Evolutionary conservation across 2,888 invertebrate genomes (phyloP), one percentile per base, ranked within the genome.

Genomic region (Orthosia cruda): DNA sequence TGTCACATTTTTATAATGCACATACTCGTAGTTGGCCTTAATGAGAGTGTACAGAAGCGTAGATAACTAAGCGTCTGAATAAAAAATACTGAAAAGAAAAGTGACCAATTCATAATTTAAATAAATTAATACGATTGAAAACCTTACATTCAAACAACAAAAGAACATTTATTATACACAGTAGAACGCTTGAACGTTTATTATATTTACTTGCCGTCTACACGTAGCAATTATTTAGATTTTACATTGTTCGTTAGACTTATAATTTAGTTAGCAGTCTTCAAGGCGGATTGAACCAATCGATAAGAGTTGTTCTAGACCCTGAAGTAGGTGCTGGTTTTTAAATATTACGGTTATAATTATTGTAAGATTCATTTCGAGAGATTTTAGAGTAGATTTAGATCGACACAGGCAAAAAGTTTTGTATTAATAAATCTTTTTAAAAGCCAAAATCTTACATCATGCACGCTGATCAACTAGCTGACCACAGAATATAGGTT

Each of bases 201-300:
- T n/a, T n/a, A 67, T 64, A 70, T 61, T 62, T 52, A 47, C 57
- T 58, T 47, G 32, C 26, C 18, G 26, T 63, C 65, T 75, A 55
- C 66, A 71, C 73, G 81, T 69, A 70, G 49, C 70, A 80, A 76
- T 85, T 85, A 80, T 72, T 70, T 74, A 70, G 59, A 74, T 74
- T 76, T 63, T 73, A 80, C 70, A 68, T 80, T 74, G 70, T 80
- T 72, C 59, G 52, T 58, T 66, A 64, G 81, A 79, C 82, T 89
- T 83, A 85, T 90, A 88, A 88, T 77, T 80, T 73, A 74, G 80
- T 83, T 83, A 80, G 62, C 40, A 72, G 67, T 87, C 83, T 61
- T 63, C 47, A 26, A 59, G 18, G 64, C 55, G 78, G 77, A 73
- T 68, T 78, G 84, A 84, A 77, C 78, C 74, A 83, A 67, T 83